A percentile compares a stretch with the other conserved stretches of the same genome.
Conservation (phyloP, 2,797 vertebrate species). For the Thamnophis elegans region DNA sequence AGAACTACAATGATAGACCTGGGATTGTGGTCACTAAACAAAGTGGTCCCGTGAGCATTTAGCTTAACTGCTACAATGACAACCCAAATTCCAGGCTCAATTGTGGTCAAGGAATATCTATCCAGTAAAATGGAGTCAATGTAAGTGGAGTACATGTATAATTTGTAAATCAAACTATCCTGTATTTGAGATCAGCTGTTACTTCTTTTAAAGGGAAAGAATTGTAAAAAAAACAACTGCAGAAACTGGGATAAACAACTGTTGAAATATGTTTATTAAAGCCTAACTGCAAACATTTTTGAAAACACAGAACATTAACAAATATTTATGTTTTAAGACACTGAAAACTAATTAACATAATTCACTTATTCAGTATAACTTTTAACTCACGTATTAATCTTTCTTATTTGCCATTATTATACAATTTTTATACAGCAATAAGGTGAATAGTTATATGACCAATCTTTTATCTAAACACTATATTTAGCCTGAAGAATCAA, state of each 20-base stretch:
- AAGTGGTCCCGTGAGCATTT: not conserved
- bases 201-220: not conserved
- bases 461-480: slow-evolving; percentile 49
- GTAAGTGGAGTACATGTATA: not conserved
- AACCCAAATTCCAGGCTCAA: not conserved
- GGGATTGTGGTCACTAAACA: not conserved
- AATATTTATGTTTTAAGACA: not conserved
- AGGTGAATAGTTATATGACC: not conserved
- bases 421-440: slow-evolving; percentile 43
- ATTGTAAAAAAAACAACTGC: not conserved
- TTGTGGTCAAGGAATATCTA: not conserved
- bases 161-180: not conserved
- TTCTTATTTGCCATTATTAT: not conserved
- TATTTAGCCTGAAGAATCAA: not conserved
- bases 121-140: not conserved
- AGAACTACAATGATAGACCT: not conserved
- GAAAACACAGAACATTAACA: not conserved
- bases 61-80: not conserved
- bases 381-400: slow-evolving; percentile 17
- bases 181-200: not conserved
- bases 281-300: not conserved
- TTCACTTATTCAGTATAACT: not conserved
- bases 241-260: not conserved
- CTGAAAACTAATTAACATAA: not conserved
- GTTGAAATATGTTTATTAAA: not conserved